Evolutionary conservation across 1,140 invertebrate species (phyloP).

Genomic region (Pemphigus obesinymphae): DNA sequence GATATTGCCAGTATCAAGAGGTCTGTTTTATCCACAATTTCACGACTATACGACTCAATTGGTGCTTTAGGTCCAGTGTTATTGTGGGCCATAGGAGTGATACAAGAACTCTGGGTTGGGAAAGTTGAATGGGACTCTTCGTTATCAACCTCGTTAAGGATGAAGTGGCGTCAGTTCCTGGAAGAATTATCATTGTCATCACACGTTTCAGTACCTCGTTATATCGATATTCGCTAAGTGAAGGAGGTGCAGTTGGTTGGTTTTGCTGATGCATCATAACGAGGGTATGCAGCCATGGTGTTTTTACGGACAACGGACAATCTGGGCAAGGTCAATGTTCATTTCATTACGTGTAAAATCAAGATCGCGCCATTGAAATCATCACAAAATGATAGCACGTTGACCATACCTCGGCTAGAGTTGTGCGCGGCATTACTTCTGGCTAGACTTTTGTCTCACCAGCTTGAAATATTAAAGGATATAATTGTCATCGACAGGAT

Average conservation of each 20-base stretch:
- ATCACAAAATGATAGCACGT: no score
- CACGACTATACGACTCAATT: no score
- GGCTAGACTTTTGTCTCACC: neutral
- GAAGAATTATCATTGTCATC: neutral
- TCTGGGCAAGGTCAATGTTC: no score
- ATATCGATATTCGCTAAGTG: neutral
- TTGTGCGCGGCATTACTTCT: neutral
- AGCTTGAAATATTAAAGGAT: neutral
- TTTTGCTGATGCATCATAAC: constrained; percentile 9
- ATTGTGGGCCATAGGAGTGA: no score
- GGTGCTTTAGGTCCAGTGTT: no score
- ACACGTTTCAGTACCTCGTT: no score
- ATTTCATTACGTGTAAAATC: no score
- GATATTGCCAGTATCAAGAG: no score
- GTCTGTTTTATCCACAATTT: no score
- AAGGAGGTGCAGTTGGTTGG: neutral
- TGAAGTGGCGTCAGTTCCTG: neutral
- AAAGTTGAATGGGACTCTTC: neutral
- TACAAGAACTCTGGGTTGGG: no score
- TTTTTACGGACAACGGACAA: neutral
- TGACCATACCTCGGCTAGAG: neutral
- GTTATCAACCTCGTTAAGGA: neutral
- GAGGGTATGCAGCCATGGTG: constrained; percentile 1
- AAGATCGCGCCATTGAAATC: no score
- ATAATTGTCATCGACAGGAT: constrained; percentile 1